phyloP scores from a whole-genome alignment of 2,888 invertebrate genomes.

The Carpatolechia fugitivella region DNA sequence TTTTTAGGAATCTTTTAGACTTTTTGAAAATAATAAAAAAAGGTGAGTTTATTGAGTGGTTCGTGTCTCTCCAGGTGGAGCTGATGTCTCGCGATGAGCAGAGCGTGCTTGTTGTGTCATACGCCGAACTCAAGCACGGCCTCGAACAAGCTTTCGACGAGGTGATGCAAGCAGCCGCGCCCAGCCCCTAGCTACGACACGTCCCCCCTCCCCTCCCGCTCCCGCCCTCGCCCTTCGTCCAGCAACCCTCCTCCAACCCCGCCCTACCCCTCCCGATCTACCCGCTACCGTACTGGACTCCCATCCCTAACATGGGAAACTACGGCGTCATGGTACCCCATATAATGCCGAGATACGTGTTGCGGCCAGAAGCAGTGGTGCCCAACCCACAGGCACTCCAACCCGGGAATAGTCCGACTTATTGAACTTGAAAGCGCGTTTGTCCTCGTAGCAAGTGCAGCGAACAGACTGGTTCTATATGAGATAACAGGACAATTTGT shows the following conservation, averaged over 20 bases:
- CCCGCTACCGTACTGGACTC: background rate
- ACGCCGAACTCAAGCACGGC: constrained; percentile 96
- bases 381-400: background rate
- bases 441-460: too few species aligned
- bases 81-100: constrained; percentile 98
- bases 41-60: background rate
- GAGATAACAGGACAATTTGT: too few species aligned
- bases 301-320: background rate
- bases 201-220: background rate
- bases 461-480: too few species aligned
- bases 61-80: constrained; percentile 84
- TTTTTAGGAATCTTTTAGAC: too few species aligned
- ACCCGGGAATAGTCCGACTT: too few species aligned
- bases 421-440: too few species aligned
- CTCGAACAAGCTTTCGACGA: constrained; percentile 95
- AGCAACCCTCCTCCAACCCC: too few species aligned
- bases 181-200: constrained; percentile 18
- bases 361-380: background rate
- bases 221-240: background rate
- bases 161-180: constrained; percentile 74
- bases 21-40: too few species aligned
- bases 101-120: constrained; percentile 96
- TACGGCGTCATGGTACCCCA: background rate
- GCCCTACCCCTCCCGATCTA: background rate
- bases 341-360: background rate